Conservation (phyloP, 2,888 invertebrate genomes). For the Yponomeuta cagnagella region DNA sequence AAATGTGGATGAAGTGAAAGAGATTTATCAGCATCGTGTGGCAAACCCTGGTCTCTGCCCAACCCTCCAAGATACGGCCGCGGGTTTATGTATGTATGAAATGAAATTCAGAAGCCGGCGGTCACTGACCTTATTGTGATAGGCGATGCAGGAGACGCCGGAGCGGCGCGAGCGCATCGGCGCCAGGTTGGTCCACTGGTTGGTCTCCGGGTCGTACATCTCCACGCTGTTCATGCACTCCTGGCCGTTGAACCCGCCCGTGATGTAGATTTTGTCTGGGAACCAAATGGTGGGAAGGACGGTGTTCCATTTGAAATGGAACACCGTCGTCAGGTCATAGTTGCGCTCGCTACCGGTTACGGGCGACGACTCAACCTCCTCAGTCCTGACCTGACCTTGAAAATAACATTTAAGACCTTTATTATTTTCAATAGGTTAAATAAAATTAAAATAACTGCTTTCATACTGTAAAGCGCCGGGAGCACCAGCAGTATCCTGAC, state of each 20-base stretch:
- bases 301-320: background rate
- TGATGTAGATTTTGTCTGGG: slow-evolving; percentile 84
- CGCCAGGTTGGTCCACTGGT: slow-evolving; percentile 89
- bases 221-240: slow-evolving; percentile 92
- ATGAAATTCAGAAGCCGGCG: slow-evolving; percentile 24
- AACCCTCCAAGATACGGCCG: too few relatives aligned
- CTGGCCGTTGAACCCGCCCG: slow-evolving; percentile 94
- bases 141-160: slow-evolving; percentile 93
- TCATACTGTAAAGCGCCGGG: too few relatives aligned
- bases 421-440: too few relatives aligned
- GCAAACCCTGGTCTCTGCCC: too few relatives aligned
- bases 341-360: background rate
- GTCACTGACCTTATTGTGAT: slow-evolving; percentile 81
- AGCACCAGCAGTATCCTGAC: too few relatives aligned
- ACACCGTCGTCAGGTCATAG: background rate
- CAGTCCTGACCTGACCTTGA: too few relatives aligned
- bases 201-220: slow-evolving; percentile 84
- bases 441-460: too few relatives aligned
- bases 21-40: too few relatives aligned
- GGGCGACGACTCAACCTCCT: background rate
- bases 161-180: slow-evolving; percentile 89
- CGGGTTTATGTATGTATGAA: too few relatives aligned
- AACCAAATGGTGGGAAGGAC: background rate
- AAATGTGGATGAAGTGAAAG: too few relatives aligned
- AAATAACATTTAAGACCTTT: too few relatives aligned